Evolutionary conservation across 2,113 vertebrate species (phyloP), one percentile per base, ranked within the genome.

Genomic region (Megaleporinus macrocephalus): DNA sequence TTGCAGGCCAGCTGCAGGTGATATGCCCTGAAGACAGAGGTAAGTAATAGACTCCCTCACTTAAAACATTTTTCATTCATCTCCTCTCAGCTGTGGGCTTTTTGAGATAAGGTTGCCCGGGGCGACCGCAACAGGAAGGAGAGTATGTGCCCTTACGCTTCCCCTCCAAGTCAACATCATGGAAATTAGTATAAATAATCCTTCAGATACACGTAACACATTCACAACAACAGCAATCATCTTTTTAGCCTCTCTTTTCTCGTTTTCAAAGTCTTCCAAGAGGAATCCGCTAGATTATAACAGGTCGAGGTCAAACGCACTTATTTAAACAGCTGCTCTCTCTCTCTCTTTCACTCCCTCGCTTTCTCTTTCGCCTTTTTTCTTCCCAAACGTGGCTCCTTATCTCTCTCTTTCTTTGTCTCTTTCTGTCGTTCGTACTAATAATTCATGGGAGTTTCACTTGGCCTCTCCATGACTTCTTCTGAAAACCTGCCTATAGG

Each of bases 311-410:
- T 79, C 84, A 63, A 69, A 74, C 77, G 81, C 78, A 86, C 73
- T 18, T 80, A 86, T 68, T 71, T 69, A 65, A 84, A 75, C 89
- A 88, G 86, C 84, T 91, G 83, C 84, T 86, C 55, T 69, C 53
- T 55, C 51, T 36, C 33, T 36, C 13, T 49, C 41, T n/a, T 16
- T 16, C 18, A 26, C 27, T n/a, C 26, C 30, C 18, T 57, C 14
- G 5, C 44, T 79, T 53, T 75, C 26, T 77, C 16, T 0, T 68
- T 79, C 41, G 44, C 79, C 24, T 22, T 53, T 18, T 24, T 36
- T 55, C 29, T 29, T 13, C 22, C 3, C 30, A 10, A 4, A 12
- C 24, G 49, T 61, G 13, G 41, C 36, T 27, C 18, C 57, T 29
- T 47, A 26, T 27, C 26, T 73, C 26, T 33, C 14, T 36, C 49